phyloP scores from a whole-genome alignment of 2,797 vertebrate genomes.

The Vultur gryphus region DNA sequence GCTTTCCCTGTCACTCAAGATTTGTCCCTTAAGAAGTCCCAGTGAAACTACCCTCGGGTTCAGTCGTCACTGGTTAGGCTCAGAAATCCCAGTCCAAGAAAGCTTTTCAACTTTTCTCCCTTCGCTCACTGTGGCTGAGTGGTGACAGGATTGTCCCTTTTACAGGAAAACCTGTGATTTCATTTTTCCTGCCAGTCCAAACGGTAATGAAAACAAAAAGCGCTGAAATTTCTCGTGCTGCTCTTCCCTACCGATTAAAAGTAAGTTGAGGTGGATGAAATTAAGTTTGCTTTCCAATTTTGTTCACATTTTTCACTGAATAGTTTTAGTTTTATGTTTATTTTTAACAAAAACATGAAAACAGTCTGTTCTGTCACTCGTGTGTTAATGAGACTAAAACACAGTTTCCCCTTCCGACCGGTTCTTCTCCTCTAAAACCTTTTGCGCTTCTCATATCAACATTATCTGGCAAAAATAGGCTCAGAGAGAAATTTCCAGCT shows the following conservation, averaged over 20 bases:
- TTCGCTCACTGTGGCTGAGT: background rate
- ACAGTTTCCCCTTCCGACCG: fast-evolving
- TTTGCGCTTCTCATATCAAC: background rate
- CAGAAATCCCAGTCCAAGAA: conserved; percentile 22
- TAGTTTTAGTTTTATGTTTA: background rate
- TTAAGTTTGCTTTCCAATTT: background rate
- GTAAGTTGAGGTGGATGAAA: background rate
- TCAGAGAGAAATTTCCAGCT: conserved; percentile 13
- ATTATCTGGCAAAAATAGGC: background rate
- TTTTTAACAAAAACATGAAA: background rate
- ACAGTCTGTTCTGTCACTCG: background rate
- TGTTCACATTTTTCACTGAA: background rate
- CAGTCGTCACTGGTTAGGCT: background rate
- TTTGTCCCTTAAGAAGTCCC: conserved; percentile 32
- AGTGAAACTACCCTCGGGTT: background rate
- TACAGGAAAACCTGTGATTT: background rate
- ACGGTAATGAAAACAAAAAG: background rate
- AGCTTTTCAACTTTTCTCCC: conserved; percentile 1
- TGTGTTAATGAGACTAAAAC: background rate
- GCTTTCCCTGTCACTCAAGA: conserved; percentile 30
- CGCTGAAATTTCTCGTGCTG: background rate
- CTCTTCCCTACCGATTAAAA: background rate
- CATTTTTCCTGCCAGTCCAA: conserved; percentile 7
- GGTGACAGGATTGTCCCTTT: conserved; percentile 22
- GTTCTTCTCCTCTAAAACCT: background rate